These are phyloP conservation scores for Lipophrys pholis DNA, from an alignment of 2,113 vertebrate genomes.

Conservation along the genomic window DNA sequence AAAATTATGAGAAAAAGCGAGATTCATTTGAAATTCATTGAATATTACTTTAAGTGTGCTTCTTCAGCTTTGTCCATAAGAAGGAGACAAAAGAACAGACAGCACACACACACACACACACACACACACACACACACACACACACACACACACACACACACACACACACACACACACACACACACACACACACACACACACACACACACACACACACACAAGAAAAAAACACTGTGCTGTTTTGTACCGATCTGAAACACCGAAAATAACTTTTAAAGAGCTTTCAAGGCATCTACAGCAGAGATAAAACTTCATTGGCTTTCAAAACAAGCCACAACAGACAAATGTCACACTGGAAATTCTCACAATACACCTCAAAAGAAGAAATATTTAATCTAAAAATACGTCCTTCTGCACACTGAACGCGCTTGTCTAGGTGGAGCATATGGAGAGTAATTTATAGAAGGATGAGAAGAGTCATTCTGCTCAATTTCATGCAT, in stretches of 20 bases:
- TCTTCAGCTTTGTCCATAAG: slow-evolving; percentile 15
- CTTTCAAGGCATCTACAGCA: slow-evolving; percentile 20
- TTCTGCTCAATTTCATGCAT: slow-evolving; percentile 67
- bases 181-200: no score
- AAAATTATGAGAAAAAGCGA: slow-evolving; percentile 30
- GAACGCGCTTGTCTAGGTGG: slow-evolving; percentile 31
- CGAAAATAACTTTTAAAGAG: slow-evolving; percentile 30
- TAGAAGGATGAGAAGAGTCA: slow-evolving; percentile 50
- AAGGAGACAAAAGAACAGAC: slow-evolving; percentile 34
- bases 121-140: no score
- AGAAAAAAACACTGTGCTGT: background rate
- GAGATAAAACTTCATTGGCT: background rate
- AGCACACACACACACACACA: background rate
- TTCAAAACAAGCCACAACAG: slow-evolving; percentile 50
- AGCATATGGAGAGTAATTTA: slow-evolving; percentile 52
- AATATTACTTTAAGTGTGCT: slow-evolving; percentile 17
- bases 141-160: no score
- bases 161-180: no score
- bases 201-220: no score
- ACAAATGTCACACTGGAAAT: slow-evolving; percentile 38
- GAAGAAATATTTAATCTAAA: slow-evolving; percentile 27
- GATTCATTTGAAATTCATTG: slow-evolving; percentile 28
- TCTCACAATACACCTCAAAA: slow-evolving; percentile 28
- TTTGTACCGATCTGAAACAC: slow-evolving; percentile 14
- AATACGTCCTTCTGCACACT: slow-evolving; percentile 17